phyloP scores from a whole-genome alignment of 2,888 invertebrate species.

The Pyrrhosoma nymphula region DNA sequence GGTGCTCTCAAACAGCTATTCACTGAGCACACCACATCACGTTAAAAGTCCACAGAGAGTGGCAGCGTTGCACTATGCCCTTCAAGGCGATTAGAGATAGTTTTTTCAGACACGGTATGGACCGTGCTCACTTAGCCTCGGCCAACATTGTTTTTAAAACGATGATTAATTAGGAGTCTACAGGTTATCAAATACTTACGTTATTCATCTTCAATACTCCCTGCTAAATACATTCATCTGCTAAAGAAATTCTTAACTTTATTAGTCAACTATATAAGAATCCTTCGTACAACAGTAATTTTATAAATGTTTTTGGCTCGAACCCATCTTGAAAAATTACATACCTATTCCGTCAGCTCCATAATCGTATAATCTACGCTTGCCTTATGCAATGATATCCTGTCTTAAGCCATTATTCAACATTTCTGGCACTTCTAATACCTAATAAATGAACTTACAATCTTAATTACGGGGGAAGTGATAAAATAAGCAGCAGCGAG shows the following conservation, averaged over 20 bases:
- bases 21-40: background rate
- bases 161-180: background rate
- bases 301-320: too few species aligned
- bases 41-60: background rate
- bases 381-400: too few species aligned
- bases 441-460: too few species aligned
- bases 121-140: background rate
- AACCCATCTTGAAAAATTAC: too few species aligned
- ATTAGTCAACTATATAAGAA: too few species aligned
- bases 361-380: too few species aligned
- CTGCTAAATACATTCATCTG: background rate
- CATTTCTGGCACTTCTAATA: too few species aligned
- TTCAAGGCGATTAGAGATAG: background rate
- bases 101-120: background rate
- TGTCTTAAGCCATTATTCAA: too few species aligned
- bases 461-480: too few species aligned
- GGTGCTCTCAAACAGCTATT: background rate
- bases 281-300: too few species aligned
- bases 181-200: background rate
- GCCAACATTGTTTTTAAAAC: background rate
- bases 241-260: background rate
- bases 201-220: background rate
- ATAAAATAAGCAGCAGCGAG: too few species aligned
- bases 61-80: background rate
- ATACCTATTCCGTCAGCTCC: too few species aligned